Evolutionary conservation across 2,888 invertebrate species (phyloP).

Genomic region (Sesia apiformis): DNA sequence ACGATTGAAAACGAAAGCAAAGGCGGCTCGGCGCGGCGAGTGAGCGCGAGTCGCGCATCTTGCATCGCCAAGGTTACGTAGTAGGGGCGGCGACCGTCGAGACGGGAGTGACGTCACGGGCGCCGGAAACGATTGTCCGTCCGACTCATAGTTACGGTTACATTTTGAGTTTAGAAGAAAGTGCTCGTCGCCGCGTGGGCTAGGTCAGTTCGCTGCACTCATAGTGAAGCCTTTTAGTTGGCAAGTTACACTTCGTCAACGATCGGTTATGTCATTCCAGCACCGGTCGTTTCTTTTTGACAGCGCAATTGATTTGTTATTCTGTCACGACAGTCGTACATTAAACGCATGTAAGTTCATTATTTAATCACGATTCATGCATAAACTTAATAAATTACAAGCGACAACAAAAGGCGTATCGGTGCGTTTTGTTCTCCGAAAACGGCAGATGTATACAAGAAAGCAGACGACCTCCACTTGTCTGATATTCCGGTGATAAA

Average conservation of each 20-base stretch:
- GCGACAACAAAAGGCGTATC: not conserved
- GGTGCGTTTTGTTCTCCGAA: slow-evolving; percentile 1
- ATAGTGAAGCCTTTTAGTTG: not conserved
- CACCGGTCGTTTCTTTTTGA: not conserved
- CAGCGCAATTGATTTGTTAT: not conserved
- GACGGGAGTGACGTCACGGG: slow-evolving; percentile 69
- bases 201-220: slow-evolving; percentile 55
- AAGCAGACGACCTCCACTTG: slow-evolving; percentile 34
- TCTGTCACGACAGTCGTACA: not conserved
- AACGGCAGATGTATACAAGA: slow-evolving; percentile 31
- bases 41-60: slow-evolving; percentile 20
- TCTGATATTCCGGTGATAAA: slow-evolving; percentile 31
- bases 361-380: not conserved
- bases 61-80: slow-evolving; percentile 51
- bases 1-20: slow-evolving; percentile 56
- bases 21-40: slow-evolving; percentile 13
- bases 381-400: not conserved
- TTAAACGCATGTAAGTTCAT: not conserved
- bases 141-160: slow-evolving; percentile 70
- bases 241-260: not conserved
- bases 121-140: slow-evolving; percentile 69
- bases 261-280: not conserved
- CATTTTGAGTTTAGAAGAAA: slow-evolving; percentile 73
- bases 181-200: slow-evolving; percentile 50
- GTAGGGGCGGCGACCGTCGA: slow-evolving; percentile 64